Conservation (phyloP, 2,797 vertebrate species). For the Zenarchopterus dispar region DNA sequence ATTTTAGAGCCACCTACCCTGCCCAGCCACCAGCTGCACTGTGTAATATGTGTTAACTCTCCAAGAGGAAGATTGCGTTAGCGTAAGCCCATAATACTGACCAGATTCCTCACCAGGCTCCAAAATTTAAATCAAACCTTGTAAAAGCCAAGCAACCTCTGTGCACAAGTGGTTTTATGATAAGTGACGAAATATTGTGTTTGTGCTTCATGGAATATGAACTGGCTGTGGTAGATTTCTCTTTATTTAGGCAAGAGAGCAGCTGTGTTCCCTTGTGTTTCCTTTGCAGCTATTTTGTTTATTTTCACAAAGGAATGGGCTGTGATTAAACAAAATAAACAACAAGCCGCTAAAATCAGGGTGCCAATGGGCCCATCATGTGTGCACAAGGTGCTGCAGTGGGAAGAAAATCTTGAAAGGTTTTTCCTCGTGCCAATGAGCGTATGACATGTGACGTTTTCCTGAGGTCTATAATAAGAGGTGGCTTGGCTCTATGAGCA, state of each 20-base stretch:
- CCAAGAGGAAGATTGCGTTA: constrained; percentile 58
- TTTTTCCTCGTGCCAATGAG: constrained; percentile 54
- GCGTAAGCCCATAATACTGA: constrained; percentile 68
- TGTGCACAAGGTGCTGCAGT: constrained; percentile 35
- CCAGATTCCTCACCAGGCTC: constrained; percentile 63
- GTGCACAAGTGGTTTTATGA: constrained; percentile 58
- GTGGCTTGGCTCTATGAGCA: constrained; percentile 68
- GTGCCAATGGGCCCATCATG: constrained; percentile 52
- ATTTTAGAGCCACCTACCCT: constrained; percentile 67
- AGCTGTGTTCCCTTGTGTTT: constrained; percentile 57
- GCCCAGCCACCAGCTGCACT: constrained; percentile 67
- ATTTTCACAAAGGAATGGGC: constrained; percentile 58
- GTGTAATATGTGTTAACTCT: constrained; percentile 59
- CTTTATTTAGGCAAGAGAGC: constrained; percentile 61
- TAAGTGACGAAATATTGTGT: constrained; percentile 63
- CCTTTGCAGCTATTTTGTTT: constrained; percentile 53
- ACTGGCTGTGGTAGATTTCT: constrained; percentile 50
- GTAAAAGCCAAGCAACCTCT: constrained; percentile 63
- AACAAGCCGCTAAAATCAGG: constrained; percentile 64
- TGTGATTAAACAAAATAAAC: constrained; percentile 77
- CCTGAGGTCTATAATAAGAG: constrained; percentile 80
- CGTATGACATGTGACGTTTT: constrained; percentile 72
- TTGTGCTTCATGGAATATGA: constrained; percentile 57
- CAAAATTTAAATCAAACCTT: constrained; percentile 69
- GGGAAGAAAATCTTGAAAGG: constrained; percentile 55